Percentiles rank a stretch among this genome's conserved stretches.
phyloP scores from a whole-genome alignment of 2,113 vertebrate genomes.

The Barnardius zonarius region DNA sequence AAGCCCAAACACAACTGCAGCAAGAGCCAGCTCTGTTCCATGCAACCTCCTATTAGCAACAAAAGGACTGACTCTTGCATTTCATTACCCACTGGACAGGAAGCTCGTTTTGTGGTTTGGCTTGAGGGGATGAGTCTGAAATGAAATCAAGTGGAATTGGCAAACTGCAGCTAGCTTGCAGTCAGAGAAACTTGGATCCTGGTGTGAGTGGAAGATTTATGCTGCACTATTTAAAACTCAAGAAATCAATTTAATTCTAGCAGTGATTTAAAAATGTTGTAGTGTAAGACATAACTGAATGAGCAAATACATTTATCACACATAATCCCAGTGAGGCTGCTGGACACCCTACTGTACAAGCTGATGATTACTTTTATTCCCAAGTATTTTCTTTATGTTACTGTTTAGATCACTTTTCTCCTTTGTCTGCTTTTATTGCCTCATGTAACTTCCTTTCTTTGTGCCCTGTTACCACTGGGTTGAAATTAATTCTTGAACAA shows the following conservation, averaged over 20 bases:
- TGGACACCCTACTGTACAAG: not conserved
- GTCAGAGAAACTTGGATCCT: not conserved
- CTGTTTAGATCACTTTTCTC: not conserved
- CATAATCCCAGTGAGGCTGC: not conserved
- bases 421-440: not conserved
- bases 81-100: conserved; percentile 38
- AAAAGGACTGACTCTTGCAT: not conserved
- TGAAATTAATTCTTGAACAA: not conserved
- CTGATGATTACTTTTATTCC: not conserved
- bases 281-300: not conserved
- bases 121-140: not conserved
- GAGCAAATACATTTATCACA: not conserved
- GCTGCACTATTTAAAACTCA: not conserved
- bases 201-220: conserved; percentile 11
- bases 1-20: not conserved
- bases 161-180: conserved; percentile 23
- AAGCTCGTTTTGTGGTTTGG: conserved; percentile 45
- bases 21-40: conserved; percentile 4
- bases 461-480: not conserved
- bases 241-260: conserved; percentile 32
- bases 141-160: conserved; percentile 47
- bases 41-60: not conserved
- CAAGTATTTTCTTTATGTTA: conserved; percentile 8
- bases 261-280: not conserved
- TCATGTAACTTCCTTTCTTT: not conserved